Percentiles rank a stretch among this genome's conserved stretches.
Conservation (phyloP, 2,888 invertebrate species). For the Athrips mouffetella region DNA sequence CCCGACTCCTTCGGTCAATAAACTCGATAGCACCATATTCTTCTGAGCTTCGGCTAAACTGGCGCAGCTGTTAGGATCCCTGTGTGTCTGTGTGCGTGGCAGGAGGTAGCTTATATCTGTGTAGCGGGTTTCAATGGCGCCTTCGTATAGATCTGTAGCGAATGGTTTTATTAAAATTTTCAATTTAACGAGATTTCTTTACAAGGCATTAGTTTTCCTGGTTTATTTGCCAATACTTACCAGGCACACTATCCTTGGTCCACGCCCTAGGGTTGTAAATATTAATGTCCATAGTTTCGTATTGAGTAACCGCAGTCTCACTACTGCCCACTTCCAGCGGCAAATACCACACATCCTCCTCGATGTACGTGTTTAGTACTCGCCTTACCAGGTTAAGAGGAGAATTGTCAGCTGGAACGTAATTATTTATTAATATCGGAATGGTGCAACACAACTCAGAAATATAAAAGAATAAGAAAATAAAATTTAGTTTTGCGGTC, state of each 20-base stretch:
- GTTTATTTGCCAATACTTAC: conserved; percentile 30
- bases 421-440: neutral
- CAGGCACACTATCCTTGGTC: conserved; percentile 60
- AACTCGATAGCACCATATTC: conserved; percentile 82
- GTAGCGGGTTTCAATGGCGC: conserved; percentile 58
- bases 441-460: too few species aligned
- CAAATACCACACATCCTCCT: conserved; percentile 72
- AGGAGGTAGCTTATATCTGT: conserved; percentile 54
- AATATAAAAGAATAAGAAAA: neutral
- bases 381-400: conserved; percentile 42
- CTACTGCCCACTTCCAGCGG: conserved; percentile 51
- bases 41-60: conserved; percentile 71
- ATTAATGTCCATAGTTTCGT: conserved; percentile 50
- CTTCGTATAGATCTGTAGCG: conserved; percentile 59
- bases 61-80: conserved; percentile 33
- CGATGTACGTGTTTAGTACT: conserved; percentile 63
- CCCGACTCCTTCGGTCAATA: conserved; percentile 84
- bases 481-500: too few species aligned
- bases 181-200: too few species aligned
- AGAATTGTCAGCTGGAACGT: conserved; percentile 41
- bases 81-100: conserved; percentile 23
- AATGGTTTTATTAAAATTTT: too few species aligned
- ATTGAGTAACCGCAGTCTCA: conserved; percentile 35
- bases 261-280: conserved; percentile 65
- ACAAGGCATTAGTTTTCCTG: too few species aligned